Conservation (phyloP, 2,113 vertebrate species). For the Lasiurus borealis region DNA sequence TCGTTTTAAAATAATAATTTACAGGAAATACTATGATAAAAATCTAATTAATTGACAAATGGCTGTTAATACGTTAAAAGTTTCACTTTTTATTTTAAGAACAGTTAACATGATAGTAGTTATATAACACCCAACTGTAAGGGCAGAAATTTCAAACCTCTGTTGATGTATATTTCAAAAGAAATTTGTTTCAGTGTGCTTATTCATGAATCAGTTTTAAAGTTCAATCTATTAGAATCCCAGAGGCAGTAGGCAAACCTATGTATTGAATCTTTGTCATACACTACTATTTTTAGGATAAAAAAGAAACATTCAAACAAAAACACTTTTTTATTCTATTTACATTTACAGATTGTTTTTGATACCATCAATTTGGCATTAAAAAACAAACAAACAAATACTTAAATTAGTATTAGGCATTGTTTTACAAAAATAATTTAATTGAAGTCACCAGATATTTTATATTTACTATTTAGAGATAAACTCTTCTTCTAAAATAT, state of each 20-base stretch:
- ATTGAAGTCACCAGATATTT: conserved; percentile 81
- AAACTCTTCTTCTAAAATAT: conserved; percentile 78
- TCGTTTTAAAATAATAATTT: conserved; percentile 10
- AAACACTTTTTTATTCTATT: not conserved
- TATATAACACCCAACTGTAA: not conserved
- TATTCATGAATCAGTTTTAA: not conserved
- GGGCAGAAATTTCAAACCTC: not conserved
- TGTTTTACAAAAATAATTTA: conserved; percentile 75
- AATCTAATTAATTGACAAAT: conserved; percentile 7
- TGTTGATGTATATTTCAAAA: not conserved
- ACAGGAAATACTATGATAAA: not conserved
- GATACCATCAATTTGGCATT: not conserved
- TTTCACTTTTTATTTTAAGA: not conserved
- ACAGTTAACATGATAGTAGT: not conserved
- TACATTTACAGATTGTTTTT: not conserved
- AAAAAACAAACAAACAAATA: not conserved
- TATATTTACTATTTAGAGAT: conserved; percentile 83
- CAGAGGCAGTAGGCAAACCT: not conserved
- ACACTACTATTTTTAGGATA: not conserved
- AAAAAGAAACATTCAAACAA: not conserved
- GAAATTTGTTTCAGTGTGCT: not conserved
- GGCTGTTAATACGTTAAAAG: not conserved
- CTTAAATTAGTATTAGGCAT: conserved; percentile 8
- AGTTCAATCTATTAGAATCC: not conserved
- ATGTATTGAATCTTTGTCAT: not conserved